Percentiles rank a stretch among this genome's conserved stretches.
Evolutionary conservation across 2,113 vertebrate genomes (phyloP).

Genomic region (Rhadina sibilatrix): DNA sequence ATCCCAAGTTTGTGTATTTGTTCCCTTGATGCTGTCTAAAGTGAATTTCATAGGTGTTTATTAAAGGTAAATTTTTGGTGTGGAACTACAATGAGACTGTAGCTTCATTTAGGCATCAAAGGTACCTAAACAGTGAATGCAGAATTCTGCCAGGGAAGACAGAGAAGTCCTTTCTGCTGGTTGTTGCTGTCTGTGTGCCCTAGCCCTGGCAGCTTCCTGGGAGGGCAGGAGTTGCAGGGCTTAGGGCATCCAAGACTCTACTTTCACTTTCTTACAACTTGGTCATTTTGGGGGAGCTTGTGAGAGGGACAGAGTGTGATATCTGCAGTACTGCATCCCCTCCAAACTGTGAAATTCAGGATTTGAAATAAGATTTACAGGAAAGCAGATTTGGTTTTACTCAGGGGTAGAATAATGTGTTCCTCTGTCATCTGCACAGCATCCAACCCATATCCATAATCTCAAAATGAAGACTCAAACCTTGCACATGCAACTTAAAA

Average conservation of each 20-base stretch:
- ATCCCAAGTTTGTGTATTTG: not conserved
- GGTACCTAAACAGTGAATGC: not conserved
- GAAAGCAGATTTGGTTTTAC: not conserved
- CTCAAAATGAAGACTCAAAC: not conserved
- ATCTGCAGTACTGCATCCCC: not conserved
- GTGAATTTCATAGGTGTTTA: not conserved
- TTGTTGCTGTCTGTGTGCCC: not conserved
- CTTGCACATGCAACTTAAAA: not conserved
- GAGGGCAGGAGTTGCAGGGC: not conserved
- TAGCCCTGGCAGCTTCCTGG: not conserved
- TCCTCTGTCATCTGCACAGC: not conserved
- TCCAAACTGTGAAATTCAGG: not conserved
- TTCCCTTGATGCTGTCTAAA: not conserved
- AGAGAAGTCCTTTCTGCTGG: not conserved
- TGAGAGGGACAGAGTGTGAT: not conserved
- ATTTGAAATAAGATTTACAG: not conserved
- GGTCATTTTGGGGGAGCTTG: not conserved
- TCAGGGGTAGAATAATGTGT: not conserved
- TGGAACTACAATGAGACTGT: not conserved
- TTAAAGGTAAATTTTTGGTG: not conserved
- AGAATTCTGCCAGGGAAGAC: not conserved
- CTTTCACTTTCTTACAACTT: not conserved
- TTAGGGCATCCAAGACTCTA: not conserved
- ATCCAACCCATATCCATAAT: not conserved
- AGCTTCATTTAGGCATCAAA: not conserved